Evolutionary conservation across 1,140 invertebrate species (phyloP), one percentile per base, ranked within the genome.

Genomic region (Venturia canescens): DNA sequence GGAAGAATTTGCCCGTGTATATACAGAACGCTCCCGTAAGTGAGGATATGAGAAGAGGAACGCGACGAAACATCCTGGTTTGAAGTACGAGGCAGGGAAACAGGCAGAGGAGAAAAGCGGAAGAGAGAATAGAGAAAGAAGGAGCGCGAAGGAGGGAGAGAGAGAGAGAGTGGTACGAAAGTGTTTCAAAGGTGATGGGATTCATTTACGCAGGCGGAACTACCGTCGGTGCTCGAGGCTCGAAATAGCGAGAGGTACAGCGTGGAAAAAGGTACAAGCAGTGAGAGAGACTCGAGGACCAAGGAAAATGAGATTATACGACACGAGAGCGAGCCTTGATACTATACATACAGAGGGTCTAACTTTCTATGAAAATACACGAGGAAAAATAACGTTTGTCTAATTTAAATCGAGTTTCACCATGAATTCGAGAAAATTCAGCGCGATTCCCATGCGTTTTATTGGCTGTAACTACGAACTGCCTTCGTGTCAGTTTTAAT

Each of bases 251-350:
- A n/a, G 34, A 71, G 50, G 38, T 29, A 50, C 34, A 9, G 34
- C 26, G 6, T 15, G 11, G 50, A 50, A 26, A 50, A 50, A 50
- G 7, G 21, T 71, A 71, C 21, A 38, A 71, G 69, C 26, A 71
- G 21, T 11, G 31, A 38, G 31, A 71, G 50, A 53, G 50, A 48
- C 34, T 50, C 38, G 71, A 74, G 71, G 60, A 63, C 60, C 60
- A 74, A 57, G 57, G 29, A 77, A 77, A 77, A 77, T 74, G 71
- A 74, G 48, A 74, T 74, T 74, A 74, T 29, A 48, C 31, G 53
- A 29, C 71, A 6, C 66, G 66, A 69, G 60, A 69, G 66, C 15
- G 66, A 69, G n/a, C 44, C n/a, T 26, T 53, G 38, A 74, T 74
- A 48, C 69, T 23, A 48, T 16, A 71, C 31, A 48, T 48, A 23